These are phyloP conservation scores for Muscicapa striata DNA, from an alignment of 2,797 vertebrate genomes.

Conservation along the genomic window DNA sequence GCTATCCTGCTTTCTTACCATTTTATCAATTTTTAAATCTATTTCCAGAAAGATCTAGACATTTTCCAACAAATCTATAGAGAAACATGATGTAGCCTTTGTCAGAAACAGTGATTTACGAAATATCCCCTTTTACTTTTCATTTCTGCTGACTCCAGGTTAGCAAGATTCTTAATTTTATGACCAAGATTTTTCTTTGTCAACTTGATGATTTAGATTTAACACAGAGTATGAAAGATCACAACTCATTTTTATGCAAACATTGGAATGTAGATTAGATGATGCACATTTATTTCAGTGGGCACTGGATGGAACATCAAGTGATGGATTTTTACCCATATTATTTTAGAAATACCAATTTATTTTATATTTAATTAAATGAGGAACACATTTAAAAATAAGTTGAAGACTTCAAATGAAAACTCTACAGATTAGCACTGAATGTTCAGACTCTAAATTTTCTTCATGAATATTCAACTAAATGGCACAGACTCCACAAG, in stretches of 20 bases:
- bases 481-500: background rate
- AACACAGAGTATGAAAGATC: background rate
- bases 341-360: background rate
- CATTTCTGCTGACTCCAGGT: background rate
- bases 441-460: background rate
- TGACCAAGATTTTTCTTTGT: background rate
- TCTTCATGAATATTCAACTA: background rate
- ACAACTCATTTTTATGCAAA: background rate
- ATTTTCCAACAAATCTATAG: background rate
- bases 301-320: background rate
- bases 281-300: background rate
- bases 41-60: background rate
- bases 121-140: background rate
- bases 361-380: background rate
- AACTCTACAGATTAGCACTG: background rate
- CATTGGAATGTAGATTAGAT: background rate
- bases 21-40: background rate
- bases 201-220: background rate
- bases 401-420: background rate
- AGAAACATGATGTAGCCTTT: background rate
- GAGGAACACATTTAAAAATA: background rate
- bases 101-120: background rate
- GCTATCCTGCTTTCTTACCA: background rate
- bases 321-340: background rate
- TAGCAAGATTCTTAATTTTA: background rate